These are phyloP conservation scores for Bombus haemorrhoidalis DNA, from an alignment of 1,140 invertebrate genomes.

Conservation along the genomic window DNA sequence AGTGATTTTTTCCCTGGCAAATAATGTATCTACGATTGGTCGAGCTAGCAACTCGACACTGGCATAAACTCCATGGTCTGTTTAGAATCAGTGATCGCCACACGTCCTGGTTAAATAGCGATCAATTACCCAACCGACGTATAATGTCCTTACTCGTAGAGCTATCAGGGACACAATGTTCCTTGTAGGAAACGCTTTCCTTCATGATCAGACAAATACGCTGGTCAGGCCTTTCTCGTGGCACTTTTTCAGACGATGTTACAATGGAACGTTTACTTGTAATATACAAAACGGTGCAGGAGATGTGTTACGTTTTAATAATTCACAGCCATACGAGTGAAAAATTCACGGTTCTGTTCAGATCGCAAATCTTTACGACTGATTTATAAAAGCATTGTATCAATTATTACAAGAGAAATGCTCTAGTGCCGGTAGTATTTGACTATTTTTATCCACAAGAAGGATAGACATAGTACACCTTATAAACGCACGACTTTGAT, in stretches of 20 bases:
- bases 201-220: not conserved
- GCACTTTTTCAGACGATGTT: not conserved
- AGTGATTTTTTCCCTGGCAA: not conserved
- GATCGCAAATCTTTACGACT: not conserved
- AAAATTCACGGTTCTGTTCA: too few relatives aligned
- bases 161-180: not conserved
- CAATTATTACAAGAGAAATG: too few relatives aligned
- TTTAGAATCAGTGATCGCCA: conserved; percentile 13
- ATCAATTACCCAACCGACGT: too few relatives aligned
- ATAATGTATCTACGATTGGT: not conserved
- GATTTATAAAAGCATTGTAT: not conserved
- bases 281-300: too few relatives aligned
- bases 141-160: not conserved
- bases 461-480: too few relatives aligned
- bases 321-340: too few relatives aligned
- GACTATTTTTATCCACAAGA: not conserved
- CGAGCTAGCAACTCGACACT: conserved; percentile 21
- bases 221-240: not conserved
- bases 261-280: not conserved
- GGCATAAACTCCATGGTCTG: conserved; percentile 25
- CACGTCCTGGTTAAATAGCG: too few relatives aligned
- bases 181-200: not conserved
- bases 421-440: not conserved
- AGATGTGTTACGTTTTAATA: too few relatives aligned
- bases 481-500: not conserved